Conservation (phyloP, 2,888 invertebrate genomes). For the Dinocampus coccinellae region DNA sequence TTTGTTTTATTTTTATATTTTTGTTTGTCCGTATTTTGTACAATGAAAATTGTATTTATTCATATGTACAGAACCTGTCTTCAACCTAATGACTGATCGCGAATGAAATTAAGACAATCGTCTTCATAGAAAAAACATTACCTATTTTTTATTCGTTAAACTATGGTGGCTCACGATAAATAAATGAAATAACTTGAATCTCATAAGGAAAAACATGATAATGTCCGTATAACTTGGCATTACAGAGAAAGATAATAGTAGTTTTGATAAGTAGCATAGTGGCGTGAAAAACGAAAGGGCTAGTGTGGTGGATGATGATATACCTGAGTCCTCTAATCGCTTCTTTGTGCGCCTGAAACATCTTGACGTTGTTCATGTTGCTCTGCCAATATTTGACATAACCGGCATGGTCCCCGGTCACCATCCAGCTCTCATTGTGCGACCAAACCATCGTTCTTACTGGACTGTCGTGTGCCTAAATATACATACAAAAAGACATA, state of each 20-base stretch:
- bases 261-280: slow-evolving; percentile 51
- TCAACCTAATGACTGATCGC: neutral
- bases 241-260: slow-evolving; percentile 35
- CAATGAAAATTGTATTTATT: neutral
- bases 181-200: slow-evolving; percentile 13
- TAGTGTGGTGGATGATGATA: slow-evolving; percentile 68
- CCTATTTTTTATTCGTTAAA: neutral
- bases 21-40: no score
- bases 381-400: slow-evolving; percentile 99
- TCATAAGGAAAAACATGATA: slow-evolving; percentile 16
- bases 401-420: slow-evolving; percentile 98
- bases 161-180: slow-evolving; percentile 34
- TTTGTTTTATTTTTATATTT: no score
- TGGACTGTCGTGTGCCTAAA: slow-evolving; percentile 97
- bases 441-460: slow-evolving; percentile 99
- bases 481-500: slow-evolving; percentile 43
- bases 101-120: neutral
- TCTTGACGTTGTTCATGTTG: slow-evolving; percentile 99
- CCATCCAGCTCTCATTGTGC: slow-evolving; percentile 99
- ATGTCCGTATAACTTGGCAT: slow-evolving; percentile 12
- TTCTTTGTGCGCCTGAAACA: slow-evolving; percentile 99
- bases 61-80: neutral
- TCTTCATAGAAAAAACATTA: neutral
- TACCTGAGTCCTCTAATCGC: slow-evolving; percentile 98
- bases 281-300: slow-evolving; percentile 66